Conservation (phyloP, 2,888 invertebrate species). For the Spilosoma lubricipeda region DNA sequence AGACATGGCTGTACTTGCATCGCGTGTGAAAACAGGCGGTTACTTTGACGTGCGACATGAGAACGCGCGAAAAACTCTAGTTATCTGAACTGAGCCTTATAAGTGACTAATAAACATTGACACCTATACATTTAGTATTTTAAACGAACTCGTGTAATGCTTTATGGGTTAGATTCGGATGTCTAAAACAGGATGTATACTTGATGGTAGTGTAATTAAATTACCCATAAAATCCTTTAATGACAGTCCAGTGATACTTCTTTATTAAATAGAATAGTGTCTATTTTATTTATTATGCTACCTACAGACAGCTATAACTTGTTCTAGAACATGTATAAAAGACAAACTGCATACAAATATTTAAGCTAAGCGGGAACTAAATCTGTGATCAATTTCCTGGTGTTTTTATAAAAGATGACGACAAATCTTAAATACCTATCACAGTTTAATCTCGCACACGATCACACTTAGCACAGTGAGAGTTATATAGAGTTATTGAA, state of each 20-base stretch:
- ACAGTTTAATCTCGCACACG: constrained; percentile 28
- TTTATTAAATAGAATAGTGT: background rate
- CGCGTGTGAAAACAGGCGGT: background rate
- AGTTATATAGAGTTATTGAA: constrained; percentile 45
- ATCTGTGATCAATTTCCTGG: background rate
- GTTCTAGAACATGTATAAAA: background rate
- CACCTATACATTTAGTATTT: background rate
- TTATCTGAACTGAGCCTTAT: background rate
- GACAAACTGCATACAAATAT: background rate
- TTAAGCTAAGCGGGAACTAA: background rate
- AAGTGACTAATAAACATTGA: background rate
- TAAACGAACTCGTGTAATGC: background rate
- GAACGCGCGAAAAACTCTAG: background rate
- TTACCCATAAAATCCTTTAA: background rate
- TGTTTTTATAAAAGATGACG: constrained; percentile 10
- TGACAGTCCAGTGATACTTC: background rate
- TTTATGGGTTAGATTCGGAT: background rate
- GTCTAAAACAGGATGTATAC: background rate
- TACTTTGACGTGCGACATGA: background rate
- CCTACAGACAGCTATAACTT: background rate
- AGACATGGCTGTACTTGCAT: background rate
- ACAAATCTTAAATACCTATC: constrained; percentile 21
- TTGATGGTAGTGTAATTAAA: background rate
- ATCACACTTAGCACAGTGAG: constrained; percentile 23
- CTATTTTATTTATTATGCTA: background rate